Evolutionary conservation across 2,888 invertebrate genomes (phyloP).

Genomic region (Drosophila robusta): DNA sequence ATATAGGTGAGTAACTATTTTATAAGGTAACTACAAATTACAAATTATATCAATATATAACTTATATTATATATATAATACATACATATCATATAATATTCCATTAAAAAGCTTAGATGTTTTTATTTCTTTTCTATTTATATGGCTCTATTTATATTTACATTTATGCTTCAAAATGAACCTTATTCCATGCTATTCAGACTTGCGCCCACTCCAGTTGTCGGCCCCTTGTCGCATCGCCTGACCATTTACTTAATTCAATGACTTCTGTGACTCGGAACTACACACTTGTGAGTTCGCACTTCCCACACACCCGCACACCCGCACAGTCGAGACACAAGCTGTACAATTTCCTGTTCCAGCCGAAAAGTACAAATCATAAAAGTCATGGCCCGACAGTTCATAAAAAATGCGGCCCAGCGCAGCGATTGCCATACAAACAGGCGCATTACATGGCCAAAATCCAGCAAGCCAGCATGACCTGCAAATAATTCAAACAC

Average conservation of each 20-base stretch:
- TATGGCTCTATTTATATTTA: neutral
- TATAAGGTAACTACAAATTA: too few relatives aligned
- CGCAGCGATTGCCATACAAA: slow-evolving; percentile 77
- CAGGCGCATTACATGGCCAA: slow-evolving; percentile 64
- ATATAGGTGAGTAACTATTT: too few relatives aligned
- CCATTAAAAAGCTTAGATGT: too few relatives aligned
- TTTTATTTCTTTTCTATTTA: too few relatives aligned
- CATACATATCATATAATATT: too few relatives aligned
- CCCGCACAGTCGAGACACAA: slow-evolving; percentile 10
- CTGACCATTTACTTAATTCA: slow-evolving; percentile 71
- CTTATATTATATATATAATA: too few relatives aligned
- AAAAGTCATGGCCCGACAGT: slow-evolving; percentile 71
- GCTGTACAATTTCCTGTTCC: slow-evolving; percentile 48
- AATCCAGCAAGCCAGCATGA: slow-evolving; percentile 60
- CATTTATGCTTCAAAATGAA: neutral
- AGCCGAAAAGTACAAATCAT: slow-evolving; percentile 69
- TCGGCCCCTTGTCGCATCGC: slow-evolving; percentile 48
- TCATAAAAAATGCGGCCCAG: slow-evolving; percentile 77
- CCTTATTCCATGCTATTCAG: slow-evolving; percentile 1
- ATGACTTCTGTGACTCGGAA: slow-evolving; percentile 69
- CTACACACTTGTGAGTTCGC: slow-evolving; percentile 64
- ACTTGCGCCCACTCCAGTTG: neutral
- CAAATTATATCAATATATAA: too few relatives aligned
- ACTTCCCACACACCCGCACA: slow-evolving; percentile 17
- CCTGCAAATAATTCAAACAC: slow-evolving; percentile 78